Conservation (phyloP, 2,113 vertebrate genomes). For the Actenoides lindsayi region DNA sequence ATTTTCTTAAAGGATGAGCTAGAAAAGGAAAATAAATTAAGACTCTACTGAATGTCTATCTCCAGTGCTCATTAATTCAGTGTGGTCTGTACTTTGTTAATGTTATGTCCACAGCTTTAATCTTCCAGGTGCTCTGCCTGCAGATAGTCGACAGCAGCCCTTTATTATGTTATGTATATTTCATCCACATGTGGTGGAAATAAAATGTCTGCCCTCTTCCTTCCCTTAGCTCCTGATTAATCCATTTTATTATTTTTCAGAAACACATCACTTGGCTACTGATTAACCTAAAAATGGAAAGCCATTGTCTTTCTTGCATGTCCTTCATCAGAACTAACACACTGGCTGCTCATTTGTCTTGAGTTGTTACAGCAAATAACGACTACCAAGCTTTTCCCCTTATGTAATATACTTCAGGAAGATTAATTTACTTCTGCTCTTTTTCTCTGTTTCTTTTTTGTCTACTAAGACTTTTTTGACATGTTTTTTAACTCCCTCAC, state of each 20-base stretch:
- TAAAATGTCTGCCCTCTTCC: constrained; percentile 80
- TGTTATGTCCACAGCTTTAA: constrained; percentile 88
- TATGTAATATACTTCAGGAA: constrained; percentile 81
- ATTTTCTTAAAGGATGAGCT: constrained; percentile 99
- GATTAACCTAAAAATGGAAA: constrained; percentile 95
- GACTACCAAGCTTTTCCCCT: constrained; percentile 81
- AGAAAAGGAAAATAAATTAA: constrained; percentile 98
- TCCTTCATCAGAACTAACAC: constrained; percentile 86
- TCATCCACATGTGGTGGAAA: constrained; percentile 80
- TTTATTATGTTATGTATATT: constrained; percentile 89
- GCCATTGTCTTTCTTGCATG: constrained; percentile 82
- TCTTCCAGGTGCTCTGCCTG: constrained; percentile 87
- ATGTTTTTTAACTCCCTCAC: constrained; percentile 68
- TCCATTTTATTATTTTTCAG: constrained; percentile 91
- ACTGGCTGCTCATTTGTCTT: constrained; percentile 85
- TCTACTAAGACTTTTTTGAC: constrained; percentile 76
- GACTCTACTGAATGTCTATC: constrained; percentile 92
- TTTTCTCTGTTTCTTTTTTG: constrained; percentile 77
- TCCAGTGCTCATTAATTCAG: constrained; percentile 92
- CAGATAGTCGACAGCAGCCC: constrained; percentile 78
- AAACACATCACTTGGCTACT: constrained; percentile 86
- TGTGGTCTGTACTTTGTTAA: constrained; percentile 90
- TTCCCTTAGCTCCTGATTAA: constrained; percentile 85
- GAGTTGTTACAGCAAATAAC: constrained; percentile 88
- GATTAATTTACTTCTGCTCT: constrained; percentile 85